Evolutionary conservation across 2,797 vertebrate species (phyloP), one percentile per base, ranked within the genome.

Genomic region (Acipenser transmontanus): DNA sequence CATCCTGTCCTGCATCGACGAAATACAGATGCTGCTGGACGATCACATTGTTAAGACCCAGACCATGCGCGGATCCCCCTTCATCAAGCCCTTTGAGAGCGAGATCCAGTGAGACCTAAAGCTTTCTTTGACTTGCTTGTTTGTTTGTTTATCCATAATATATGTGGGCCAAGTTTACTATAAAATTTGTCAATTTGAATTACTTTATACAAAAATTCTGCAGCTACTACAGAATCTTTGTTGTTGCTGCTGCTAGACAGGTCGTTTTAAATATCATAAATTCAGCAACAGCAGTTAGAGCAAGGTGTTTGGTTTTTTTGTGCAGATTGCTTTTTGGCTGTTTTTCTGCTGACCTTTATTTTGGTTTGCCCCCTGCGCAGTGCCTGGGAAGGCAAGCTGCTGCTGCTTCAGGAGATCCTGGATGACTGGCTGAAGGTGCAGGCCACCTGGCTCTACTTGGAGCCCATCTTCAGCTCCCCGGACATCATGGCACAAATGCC

Each of bases 401-500:
- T 97, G 69, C 81, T 96, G 68, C 84, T 93, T 1, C 93, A 94
- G 76, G 93, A 96, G 70, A 89, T 95, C 67, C 79, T 96, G 80
- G 92, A 94, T 61, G 92, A 93, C 62, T 95, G 94, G 93, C 83
- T 95, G 54, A 95, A 95, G 74, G 90, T 93, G 67, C 95, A 95
- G 79, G 87, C 88, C 72, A 91, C 91, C 0, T 95, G 94, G 91
- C 87, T 96, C 2, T 94, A 94, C 76, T 82, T 96, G 76, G 93
- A 96, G 72, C 91, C 93, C 61, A 86, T 96, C 77, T 97, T 95
- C 80, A 93, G 91, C 78, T 97, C 94, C 59, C 93, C 94, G 1
- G 93, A 95, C 76, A 94, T 95, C 71, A 89, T 89, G 91, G 87
- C 86, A 69, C 93, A 96, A 75, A 93, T 97, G 93, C 94, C 94